Base-by-base conservation (phyloP, 2,113 vertebrate genomes). In the Noturus placidus region DNA sequence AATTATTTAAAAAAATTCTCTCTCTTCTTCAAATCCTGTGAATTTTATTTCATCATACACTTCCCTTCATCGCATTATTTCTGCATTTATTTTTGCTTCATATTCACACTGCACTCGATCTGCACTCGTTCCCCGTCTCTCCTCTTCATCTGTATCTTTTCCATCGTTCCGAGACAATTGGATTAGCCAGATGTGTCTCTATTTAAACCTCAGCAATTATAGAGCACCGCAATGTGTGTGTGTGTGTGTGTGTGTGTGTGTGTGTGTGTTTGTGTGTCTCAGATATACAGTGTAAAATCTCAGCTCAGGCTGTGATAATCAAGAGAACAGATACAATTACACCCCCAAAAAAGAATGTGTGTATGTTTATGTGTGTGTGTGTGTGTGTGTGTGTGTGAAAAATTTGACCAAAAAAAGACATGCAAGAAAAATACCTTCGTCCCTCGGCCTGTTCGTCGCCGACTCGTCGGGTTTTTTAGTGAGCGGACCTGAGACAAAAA, bases 401-500 rank as follows among this genome's bases (percentile, higher is more conserved):
- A 94, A 92, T 77, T 84, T 90, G 91, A 91, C 90, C 93, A 46
- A 88, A 93, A 81, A 84, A 93, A 92, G 91, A 90, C 93, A 95
- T 95, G 94, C 93, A 94, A 90, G 90, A 93, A 92, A 95, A 95
- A 93, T 95, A 96, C 95, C 95, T 96, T 96, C 95, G 91, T 96
- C 95, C 89, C 94, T 93, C 33, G 95, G 95, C 90, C 95, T 93
- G 95, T 96, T 96, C 94, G 94, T 93, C 85, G 95, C 92, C 84
- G 95, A 95, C 92, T 96, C 95, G 61, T 95, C 95, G 1, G 94
- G 94, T 91, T 97, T 97, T 97, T 97, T 97, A 94, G 96, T 97
- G 93, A 97, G 96, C 46, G 96, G 97, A 96, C 97, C 97, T 97
- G 93, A 92, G 92, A 93, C 95, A 95, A 90, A 94, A 94, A 96